Percentiles rank a stretch among this genome's conserved stretches.
These are phyloP conservation scores for Dinocampus coccinellae DNA, from an alignment of 2,888 invertebrate genomes.

Conservation along the genomic window DNA sequence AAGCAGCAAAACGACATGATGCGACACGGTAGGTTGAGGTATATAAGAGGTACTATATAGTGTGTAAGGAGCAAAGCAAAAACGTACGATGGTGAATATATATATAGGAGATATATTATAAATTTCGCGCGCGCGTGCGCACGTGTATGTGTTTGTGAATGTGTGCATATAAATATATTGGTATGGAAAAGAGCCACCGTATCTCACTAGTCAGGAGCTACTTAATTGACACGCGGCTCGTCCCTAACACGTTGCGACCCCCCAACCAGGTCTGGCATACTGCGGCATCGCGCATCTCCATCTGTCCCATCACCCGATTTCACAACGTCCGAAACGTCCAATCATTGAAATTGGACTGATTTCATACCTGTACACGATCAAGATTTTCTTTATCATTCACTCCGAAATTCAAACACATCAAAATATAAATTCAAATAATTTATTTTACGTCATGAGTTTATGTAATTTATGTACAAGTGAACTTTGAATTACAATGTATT, in stretches of 20 bases:
- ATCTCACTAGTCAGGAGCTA: slow-evolving; percentile 67
- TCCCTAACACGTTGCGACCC: slow-evolving; percentile 68
- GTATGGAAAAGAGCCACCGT: slow-evolving; percentile 66
- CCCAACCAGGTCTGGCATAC: slow-evolving; percentile 56
- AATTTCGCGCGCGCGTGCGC: neutral
- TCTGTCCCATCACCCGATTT: slow-evolving; percentile 55
- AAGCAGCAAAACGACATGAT: slow-evolving; percentile 27
- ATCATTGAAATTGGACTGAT: slow-evolving; percentile 54
- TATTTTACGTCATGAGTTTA: neutral
- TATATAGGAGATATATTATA: slow-evolving; percentile 32
- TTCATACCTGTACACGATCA: slow-evolving; percentile 17
- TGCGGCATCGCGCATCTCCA: slow-evolving; percentile 63
- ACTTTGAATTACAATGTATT: neutral
- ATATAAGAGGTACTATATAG: slow-evolving; percentile 12
- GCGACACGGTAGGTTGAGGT: slow-evolving; percentile 1
- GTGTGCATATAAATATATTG: slow-evolving; percentile 49
- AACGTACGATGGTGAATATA: slow-evolving; percentile 37
- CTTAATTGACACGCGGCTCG: slow-evolving; percentile 69
- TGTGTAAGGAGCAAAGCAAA: neutral
- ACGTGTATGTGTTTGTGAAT: neutral
- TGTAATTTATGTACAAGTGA: neutral
- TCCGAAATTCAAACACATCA: neutral
- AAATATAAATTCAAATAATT: neutral
- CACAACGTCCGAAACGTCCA: slow-evolving; percentile 41
- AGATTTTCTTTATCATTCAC: neutral